phyloP scores from a whole-genome alignment of 2,888 invertebrate genomes.

The Oscheius sp. region DNA sequence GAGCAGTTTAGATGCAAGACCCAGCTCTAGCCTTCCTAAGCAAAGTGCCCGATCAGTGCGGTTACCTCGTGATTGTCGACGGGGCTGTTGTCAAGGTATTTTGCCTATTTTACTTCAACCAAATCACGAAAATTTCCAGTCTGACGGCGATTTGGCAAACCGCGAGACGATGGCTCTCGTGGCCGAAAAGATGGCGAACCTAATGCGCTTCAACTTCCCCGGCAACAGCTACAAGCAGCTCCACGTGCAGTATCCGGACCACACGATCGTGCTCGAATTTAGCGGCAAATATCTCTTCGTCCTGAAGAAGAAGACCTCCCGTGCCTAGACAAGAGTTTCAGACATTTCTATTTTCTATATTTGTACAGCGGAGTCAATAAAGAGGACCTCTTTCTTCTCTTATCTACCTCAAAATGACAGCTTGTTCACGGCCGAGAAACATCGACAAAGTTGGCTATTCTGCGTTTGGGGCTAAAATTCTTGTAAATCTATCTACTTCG shows the following conservation, averaged over 20 bases:
- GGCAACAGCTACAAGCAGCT: conserved; percentile 25
- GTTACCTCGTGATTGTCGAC: conserved; percentile 35
- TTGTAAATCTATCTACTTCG: too few species aligned
- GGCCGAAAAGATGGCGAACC: conserved; percentile 23
- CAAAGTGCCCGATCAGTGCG: conserved; percentile 40
- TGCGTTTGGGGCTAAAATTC: too few species aligned
- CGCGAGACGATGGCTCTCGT: conserved; percentile 24
- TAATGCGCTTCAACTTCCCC: conserved; percentile 14
- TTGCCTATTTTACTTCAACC: too few species aligned
- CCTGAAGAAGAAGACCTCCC: conserved; percentile 27
- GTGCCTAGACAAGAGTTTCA: neutral
- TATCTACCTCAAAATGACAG: too few species aligned
- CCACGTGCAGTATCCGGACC: conserved; percentile 23
- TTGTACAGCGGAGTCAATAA: too few species aligned
- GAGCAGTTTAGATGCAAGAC: conserved; percentile 18
- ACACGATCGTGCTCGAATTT: conserved; percentile 25
- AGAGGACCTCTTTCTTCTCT: too few species aligned
- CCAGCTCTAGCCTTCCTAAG: conserved; percentile 33
- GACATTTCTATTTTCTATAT: conserved; percentile 11
- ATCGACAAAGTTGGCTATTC: too few species aligned
- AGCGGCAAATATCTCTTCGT: conserved; percentile 38
- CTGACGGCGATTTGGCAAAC: conserved; percentile 40
- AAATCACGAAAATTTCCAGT: conserved; percentile 21
- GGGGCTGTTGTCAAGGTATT: conserved; percentile 38
- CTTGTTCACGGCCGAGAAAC: too few species aligned